Conservation (phyloP, 2,797 vertebrate species). For the Melopsittacus undulatus region DNA sequence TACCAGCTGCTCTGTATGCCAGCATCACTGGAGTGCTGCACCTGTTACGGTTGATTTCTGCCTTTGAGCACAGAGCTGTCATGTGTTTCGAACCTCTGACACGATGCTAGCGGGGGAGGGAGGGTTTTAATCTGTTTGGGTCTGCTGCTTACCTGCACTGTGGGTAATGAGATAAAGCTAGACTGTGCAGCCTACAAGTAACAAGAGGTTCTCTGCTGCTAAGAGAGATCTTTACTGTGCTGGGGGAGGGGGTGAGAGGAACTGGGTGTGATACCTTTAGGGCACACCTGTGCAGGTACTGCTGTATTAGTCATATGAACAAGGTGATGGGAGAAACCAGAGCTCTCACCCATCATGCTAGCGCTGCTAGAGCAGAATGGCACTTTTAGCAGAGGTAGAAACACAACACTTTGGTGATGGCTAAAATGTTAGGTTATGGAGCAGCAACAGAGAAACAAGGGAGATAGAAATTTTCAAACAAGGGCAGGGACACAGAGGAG, state of each 20-base stretch:
- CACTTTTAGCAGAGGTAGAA: not conserved
- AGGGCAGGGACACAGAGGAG: not conserved
- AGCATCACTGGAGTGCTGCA: not conserved
- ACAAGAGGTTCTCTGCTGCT: not conserved
- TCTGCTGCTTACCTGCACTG: not conserved
- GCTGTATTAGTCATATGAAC: not conserved
- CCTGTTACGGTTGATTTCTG: not conserved
- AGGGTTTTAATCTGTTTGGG: not conserved
- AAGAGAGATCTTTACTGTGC: not conserved
- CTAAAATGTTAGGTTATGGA: not conserved
- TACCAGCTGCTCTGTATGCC: not conserved
- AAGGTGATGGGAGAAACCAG: not conserved
- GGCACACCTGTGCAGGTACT: not conserved
- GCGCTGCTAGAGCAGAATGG: not conserved
- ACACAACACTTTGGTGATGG: not conserved
- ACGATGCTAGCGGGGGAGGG: not conserved
- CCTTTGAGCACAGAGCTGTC: not conserved
- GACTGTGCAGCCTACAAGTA: not conserved
- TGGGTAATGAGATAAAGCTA: not conserved
- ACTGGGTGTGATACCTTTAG: rapidly evolving
- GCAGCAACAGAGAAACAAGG: not conserved
- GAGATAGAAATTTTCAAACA: not conserved
- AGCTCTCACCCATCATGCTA: not conserved
- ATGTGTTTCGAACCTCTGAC: not conserved
- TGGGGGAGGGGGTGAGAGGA: rapidly evolving